Evolutionary conservation across 1,140 invertebrate species (phyloP), one percentile per base, ranked within the genome.

Genomic region (Lepidurus arcticus): DNA sequence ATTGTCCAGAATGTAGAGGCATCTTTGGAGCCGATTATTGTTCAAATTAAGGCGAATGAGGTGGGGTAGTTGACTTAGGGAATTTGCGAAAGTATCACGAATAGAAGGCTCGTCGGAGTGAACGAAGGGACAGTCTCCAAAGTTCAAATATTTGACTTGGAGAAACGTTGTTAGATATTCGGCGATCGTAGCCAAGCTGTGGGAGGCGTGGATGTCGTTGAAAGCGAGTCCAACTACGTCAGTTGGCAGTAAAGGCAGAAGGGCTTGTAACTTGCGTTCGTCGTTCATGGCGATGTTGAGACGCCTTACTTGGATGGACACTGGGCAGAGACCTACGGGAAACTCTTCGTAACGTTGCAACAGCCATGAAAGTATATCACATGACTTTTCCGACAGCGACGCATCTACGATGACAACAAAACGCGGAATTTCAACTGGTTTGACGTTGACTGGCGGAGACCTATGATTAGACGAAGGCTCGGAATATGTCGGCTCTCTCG

Each of bases 301-400:
- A 43, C 45, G 75, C 34, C 73, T 73, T 8, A 78, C 73, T 45
- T 42, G 44, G 34, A 78, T 44, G 7, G 78, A 75, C 10, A 78
- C 73, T 16, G 78, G 78, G 47, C 73, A 43, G 26, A 42, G 26
- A 26, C 42, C 43, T 11, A 16, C 21, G 8, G 77, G 65, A 74
- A 78, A 78, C 21, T 78, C 78, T 13, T 78, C 78, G 26, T 75
- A 78, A 42, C 78, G 73, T 34, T 78, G 78, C 11, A 45, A 42
- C 16, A 74, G 74, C 78, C 78, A 78, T 2, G 42, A 21, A 16
- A 78, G 24, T 26, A 78, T 74, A 34, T 78, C 78, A 74, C 42
- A 45, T n/a, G 78, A 78, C 53, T 78, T 78, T 44, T 78, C 78
- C 24, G 78, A 78, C n/a, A 78, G 44, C 21, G 42, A 43, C 21